Evolutionary conservation across 2,113 vertebrate genomes (phyloP).

Genomic region (Cebidichthys violaceus): DNA sequence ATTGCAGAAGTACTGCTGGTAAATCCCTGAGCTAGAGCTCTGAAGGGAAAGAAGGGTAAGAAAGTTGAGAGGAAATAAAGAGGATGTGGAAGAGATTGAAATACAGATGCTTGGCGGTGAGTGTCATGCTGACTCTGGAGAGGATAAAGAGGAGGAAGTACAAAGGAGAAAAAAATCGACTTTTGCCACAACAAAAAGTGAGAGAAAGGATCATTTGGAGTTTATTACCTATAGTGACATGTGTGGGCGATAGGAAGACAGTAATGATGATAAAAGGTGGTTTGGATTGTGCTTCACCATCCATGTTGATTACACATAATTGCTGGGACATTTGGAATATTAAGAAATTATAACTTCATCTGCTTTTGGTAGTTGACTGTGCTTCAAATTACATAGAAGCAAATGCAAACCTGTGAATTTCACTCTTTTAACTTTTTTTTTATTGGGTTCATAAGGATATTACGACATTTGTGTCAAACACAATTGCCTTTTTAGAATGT

Average conservation of each 20-base stretch:
- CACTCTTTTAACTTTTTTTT: background rate
- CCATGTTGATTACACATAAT: conserved; percentile 54
- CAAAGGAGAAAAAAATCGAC: background rate
- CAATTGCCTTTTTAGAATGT: background rate
- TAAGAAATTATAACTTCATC: conserved; percentile 43
- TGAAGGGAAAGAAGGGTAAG: background rate
- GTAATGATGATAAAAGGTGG: conserved; percentile 51
- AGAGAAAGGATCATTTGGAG: conserved; percentile 49
- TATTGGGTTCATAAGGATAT: too few species aligned
- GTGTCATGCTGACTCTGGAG: background rate
- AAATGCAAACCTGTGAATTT: conserved; percentile 4
- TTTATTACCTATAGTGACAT: conserved; percentile 43
- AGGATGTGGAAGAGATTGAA: conserved; percentile 3
- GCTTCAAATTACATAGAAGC: conserved; percentile 3
- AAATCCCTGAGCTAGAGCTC: conserved; percentile 9
- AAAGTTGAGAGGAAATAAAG: background rate
- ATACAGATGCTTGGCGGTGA: conserved; percentile 16
- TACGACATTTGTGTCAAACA: background rate
- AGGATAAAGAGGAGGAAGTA: conserved; percentile 2
- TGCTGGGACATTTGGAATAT: conserved; percentile 51
- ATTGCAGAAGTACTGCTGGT: background rate
- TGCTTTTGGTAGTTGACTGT: conserved; percentile 25
- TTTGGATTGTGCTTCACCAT: conserved; percentile 26
- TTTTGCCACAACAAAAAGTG: conserved; percentile 6
- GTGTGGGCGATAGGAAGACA: conserved; percentile 19